A percentile compares a stretch with the other conserved stretches of the same genome.
These are phyloP conservation scores for Chrysaora quinquecirrha DNA, from an alignment of 30 jellyfish, hydroid and myxozoan species.

Conservation along the genomic window DNA sequence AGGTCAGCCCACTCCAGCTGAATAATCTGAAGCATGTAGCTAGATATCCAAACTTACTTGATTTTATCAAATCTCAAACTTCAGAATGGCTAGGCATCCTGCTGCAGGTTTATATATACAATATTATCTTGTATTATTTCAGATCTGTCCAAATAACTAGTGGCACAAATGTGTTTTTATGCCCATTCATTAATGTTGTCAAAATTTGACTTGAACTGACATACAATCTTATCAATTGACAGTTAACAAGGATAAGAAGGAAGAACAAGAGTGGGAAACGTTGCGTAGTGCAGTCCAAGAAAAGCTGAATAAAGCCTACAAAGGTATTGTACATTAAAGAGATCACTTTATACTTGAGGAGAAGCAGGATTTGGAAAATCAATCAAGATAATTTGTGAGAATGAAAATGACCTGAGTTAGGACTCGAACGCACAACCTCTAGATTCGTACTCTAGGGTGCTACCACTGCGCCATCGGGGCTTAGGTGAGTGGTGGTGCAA, in stretches of 20 bases:
- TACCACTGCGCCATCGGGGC: too few species aligned
- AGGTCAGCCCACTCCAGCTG: slow-evolving; percentile 9
- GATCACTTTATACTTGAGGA: slow-evolving; percentile 4
- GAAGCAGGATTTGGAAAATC: too few species aligned
- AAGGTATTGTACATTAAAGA: slow-evolving; percentile 7
- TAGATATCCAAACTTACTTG: slow-evolving; percentile 8
- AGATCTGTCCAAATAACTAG: slow-evolving; percentile 11
- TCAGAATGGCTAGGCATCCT: slow-evolving; percentile 19
- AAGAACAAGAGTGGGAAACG: slow-evolving; percentile 10
- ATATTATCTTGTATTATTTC: neutral
- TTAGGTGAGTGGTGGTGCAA: too few species aligned
- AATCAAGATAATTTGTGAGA: too few species aligned
- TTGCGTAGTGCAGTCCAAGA: slow-evolving; percentile 16
- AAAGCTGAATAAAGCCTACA: slow-evolving; percentile 7
- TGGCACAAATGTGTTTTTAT: neutral
- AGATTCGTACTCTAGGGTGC: too few species aligned
- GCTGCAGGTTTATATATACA: too few species aligned
- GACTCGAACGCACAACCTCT: too few species aligned
- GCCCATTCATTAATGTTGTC: slow-evolving; percentile 8
- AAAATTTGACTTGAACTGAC: slow-evolving; percentile 14
- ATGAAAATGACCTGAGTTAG: too few species aligned
- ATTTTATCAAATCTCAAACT: slow-evolving; percentile 7
- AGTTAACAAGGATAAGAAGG: slow-evolving; percentile 10
- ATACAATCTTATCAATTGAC: slow-evolving; percentile 3
- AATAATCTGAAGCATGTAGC: slow-evolving; percentile 1